These are phyloP conservation scores for Pachycephus smyrnensis DNA, from an alignment of 2,888 invertebrate species.

Conservation along the genomic window DNA sequence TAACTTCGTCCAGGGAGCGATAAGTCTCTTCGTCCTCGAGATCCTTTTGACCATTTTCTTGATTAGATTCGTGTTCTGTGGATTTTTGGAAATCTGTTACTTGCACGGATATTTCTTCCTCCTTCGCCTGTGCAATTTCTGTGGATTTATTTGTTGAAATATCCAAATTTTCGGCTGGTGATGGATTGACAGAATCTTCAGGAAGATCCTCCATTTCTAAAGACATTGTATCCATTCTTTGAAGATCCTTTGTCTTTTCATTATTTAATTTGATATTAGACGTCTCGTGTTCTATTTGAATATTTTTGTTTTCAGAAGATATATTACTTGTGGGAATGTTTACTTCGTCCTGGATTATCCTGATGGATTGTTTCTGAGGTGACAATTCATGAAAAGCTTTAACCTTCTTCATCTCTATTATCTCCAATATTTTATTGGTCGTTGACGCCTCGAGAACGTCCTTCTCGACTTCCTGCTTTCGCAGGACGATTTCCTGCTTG, in stretches of 20 bases:
- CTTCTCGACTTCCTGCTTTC: slow-evolving; percentile 2
- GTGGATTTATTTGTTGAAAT: background rate
- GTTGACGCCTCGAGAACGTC: background rate
- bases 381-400: slow-evolving; percentile 37
- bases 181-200: background rate
- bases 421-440: slow-evolving; percentile 54
- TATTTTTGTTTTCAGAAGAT: background rate
- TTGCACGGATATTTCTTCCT: background rate
- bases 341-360: background rate
- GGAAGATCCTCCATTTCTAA: background rate
- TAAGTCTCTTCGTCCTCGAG: slow-evolving; percentile 40
- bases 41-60: slow-evolving; percentile 15
- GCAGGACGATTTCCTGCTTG: background rate
- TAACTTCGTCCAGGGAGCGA: slow-evolving; percentile 39
- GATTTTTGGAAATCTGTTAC: background rate
- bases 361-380: slow-evolving; percentile 8
- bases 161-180: background rate
- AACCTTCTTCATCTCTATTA: slow-evolving; percentile 55
- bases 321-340: background rate
- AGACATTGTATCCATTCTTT: background rate
- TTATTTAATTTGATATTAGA: slow-evolving; percentile 12
- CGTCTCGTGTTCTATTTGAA: background rate
- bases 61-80: slow-evolving; percentile 5
- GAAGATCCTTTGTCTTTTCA: slow-evolving; percentile 20
- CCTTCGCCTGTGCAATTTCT: slow-evolving; percentile 7